Evolutionary conservation across 2,797 vertebrate genomes (phyloP), one percentile per base, ranked within the genome.

Genomic region (Lithobates pipiens): DNA sequence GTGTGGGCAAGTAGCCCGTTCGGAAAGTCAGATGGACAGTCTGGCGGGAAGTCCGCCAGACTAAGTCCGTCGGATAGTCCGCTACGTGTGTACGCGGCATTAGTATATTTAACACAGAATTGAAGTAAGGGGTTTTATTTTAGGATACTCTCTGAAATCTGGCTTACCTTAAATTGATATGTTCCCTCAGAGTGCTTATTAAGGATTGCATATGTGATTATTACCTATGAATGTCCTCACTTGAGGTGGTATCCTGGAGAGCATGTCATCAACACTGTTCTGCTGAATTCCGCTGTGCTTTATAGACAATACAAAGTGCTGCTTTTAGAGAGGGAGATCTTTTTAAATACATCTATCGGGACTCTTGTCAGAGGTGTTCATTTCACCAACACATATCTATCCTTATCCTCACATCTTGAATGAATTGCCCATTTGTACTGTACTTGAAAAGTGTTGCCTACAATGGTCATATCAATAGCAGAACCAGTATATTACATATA

Each of bases 371-470:
- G 65, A 82, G 86, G 88, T 88, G 68, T 85, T 80, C 75, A 73
- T 86, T 88, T 89, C 87, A 91, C 91, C 89, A 87, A 91, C 91
- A 82, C 67, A 89, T 42, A 89, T 88, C 89, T 91, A 89, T 36
- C 81, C 86, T 81, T 11, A 5, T 69, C 65, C 80, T 88, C 77
- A 88, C 65, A 50, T 88, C 88, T 90, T 88, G 90, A 85, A 82
- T 90, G 84, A 90, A 91, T 83, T 79, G 32, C 50, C 91, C 54
- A 73, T 85, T 54, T 63, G 68, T 76, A 57, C 39, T 69, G 63
- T 70, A 71, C 78, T 80, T 70, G 42, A 27, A 70, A 50, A 34
- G 69, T 63, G 69, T 82, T 82, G 69, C 57, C 50, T 42, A 73
- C 27, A 27, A 72, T 36, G 69, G 69, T 79, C 76, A 63, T 74